These are phyloP conservation scores for Pachyrhynchus sulphureomaculatus DNA, from an alignment of 1,140 invertebrate species.

Conservation along the genomic window DNA sequence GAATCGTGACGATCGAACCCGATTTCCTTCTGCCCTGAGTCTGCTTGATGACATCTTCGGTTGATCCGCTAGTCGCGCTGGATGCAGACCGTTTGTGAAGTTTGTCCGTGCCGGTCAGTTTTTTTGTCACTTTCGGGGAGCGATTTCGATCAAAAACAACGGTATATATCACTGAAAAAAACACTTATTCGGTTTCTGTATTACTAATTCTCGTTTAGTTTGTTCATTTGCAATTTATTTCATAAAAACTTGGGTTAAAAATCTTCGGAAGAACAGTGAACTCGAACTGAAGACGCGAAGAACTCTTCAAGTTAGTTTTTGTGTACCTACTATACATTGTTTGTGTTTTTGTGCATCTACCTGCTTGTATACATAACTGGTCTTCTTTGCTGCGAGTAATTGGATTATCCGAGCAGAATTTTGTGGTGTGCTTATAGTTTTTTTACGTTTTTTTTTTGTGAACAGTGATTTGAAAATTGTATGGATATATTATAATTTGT, in stretches of 20 bases:
- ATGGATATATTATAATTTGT: neutral
- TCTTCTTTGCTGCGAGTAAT: conserved; percentile 1
- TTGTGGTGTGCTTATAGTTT: conserved; percentile 11
- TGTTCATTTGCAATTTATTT: neutral
- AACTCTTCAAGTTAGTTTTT: conserved; percentile 23
- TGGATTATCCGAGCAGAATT: conserved; percentile 12
- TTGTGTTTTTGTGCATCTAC: conserved; percentile 12
- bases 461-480: conserved; percentile 2
- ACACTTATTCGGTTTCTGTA: neutral
- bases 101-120: conserved; percentile 12
- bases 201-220: neutral
- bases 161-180: conserved; percentile 13
- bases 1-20: conserved; percentile 16
- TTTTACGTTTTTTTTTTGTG: conserved; percentile 6
- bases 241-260: neutral
- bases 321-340: conserved; percentile 21
- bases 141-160: conserved; percentile 2
- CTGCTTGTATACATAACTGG: conserved; percentile 11
- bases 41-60: conserved; percentile 32
- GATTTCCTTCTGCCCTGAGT: conserved; percentile 25
- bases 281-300: conserved; percentile 12
- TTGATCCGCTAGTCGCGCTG: conserved; percentile 23
- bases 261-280: conserved; percentile 7
- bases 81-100: conserved; percentile 12
- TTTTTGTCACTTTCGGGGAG: neutral